Base-by-base conservation (phyloP, 2,113 vertebrate species). In the Hypocryptadius cinnamomeus region DNA sequence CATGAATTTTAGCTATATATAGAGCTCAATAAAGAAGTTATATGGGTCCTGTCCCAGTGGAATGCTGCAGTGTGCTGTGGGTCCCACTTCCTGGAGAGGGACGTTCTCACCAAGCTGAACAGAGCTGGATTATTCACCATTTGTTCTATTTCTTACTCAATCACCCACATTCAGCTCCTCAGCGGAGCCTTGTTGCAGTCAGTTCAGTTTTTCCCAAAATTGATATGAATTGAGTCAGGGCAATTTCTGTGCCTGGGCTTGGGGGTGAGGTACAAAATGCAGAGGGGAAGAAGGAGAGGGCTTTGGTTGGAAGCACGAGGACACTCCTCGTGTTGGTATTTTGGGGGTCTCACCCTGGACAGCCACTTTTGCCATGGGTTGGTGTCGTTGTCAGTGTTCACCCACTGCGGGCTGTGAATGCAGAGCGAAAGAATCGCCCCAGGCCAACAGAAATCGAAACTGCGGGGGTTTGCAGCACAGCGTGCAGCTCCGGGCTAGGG, bases 241-340 rank as follows among this genome's bases (percentile, higher is more conserved):
- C 25, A 1, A 7, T 15, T 70, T 35, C 45, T 11, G 37, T 31
- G 66, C 33, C 22, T 30, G 44, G 13, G 13, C n/a, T 44, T 44
- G 45, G 35, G 37, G 5, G 10, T 37, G 40, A 76, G 35, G 18
- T 42, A 15, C 31, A 63, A 40, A 48, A 48, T 16, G 15, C 24
- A 24, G 40, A 48, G 31, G 35, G 81, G 30, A 20, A 21, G 8
- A 16, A 10, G 27, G 17, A 39, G 42, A 17, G 27, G 20, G 16
- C 31, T 80, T 53, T 6, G 24, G 20, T 23, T 57, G 87, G 16
- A 5, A 48, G 31, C 28, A 6, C 0, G 10, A 5, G 57, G 6
- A 10, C 44, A 3, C 9, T 1, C 2, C 10, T 23, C 1, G 0
- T 2, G 20, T 7, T 4, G 24, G 4, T 48, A 3, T 24, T 71